Base-by-base conservation (phyloP, 1,140 invertebrate genomes). In the Eurosta solidaginis region DNA sequence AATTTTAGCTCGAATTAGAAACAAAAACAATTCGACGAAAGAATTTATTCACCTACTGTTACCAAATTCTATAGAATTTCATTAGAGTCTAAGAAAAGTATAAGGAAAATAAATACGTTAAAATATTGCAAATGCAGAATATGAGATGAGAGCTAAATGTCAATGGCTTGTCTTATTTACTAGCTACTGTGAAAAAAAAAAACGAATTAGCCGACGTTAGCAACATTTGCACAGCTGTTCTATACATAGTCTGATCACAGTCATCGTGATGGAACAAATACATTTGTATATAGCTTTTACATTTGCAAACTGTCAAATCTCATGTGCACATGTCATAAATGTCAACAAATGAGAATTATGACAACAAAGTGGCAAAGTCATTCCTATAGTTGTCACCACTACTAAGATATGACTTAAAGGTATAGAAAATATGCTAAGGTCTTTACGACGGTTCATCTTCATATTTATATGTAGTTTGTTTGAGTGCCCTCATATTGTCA, bases 271-370 rank as follows among this genome's bases (percentile, higher is more conserved):
- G 59, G 1, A 20, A 40, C 33, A 52, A 52, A 52, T 29, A 52
- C 25, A 25, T 52, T 25, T 52, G 36, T 36, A n/a, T n/a, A n/a
- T n/a, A n/a, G 33, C 40, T 68, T 36, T 68, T 68, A n/a, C 59
- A 40, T 10, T n/a, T 68, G 17, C 59, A 68, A 68, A 68, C 59
- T 68, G 59, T 68, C 59, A 82, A 83, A 80, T 84, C 83, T 80
- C 81, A 83, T 85, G 82, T 79, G 82, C 82, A 83, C 82, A 85
- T 84, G 85, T 85, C 84, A 85, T 85, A 85, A 85, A 85, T 85
- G 84, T 85, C 84, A 85, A 81, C 81, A 79, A 79, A 84, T 80
- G 80, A 85, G 82, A 85, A 83, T 84, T 85, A 85, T 85, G 82
- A 82, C 82, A 84, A 79, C 82, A 63, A 80, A 84, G 25, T 68